Evolutionary conservation across 2,113 vertebrate genomes (phyloP).

Genomic region (Phalacrocorax brasilianus): DNA sequence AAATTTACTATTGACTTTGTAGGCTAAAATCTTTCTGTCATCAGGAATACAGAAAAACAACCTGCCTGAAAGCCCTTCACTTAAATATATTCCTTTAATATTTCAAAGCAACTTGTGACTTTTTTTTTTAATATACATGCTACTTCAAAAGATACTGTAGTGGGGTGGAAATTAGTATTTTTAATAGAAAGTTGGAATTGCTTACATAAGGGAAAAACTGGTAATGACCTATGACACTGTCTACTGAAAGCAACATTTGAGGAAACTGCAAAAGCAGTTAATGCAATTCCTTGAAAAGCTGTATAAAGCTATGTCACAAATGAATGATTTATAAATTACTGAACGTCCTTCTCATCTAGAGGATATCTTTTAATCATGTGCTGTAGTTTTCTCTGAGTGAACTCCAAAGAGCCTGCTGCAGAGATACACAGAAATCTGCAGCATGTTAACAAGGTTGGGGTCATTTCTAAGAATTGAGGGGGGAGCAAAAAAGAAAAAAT

Average conservation of each 20-base stretch:
- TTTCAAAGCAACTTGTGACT: constrained; percentile 79
- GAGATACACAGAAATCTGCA: constrained; percentile 58
- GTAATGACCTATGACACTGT: constrained; percentile 76
- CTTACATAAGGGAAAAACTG: constrained; percentile 79
- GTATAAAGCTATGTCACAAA: constrained; percentile 74
- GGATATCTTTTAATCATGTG: constrained; percentile 75
- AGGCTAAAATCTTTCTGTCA: constrained; percentile 82
- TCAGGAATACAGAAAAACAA: constrained; percentile 78
- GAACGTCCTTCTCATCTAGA: constrained; percentile 76
- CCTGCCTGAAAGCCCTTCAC: constrained; percentile 78
- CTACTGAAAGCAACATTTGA: constrained; percentile 74
- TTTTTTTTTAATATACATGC: constrained; percentile 73
- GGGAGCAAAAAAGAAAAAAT: constrained; percentile 41
- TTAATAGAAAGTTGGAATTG: constrained; percentile 79
- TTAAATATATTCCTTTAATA: constrained; percentile 87
- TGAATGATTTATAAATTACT: constrained; percentile 81
- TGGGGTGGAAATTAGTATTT: constrained; percentile 81
- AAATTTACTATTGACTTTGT: constrained; percentile 86
- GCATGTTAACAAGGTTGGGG: constrained; percentile 76
- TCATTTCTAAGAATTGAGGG: constrained; percentile 63
- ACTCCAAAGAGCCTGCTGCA: constrained; percentile 66
- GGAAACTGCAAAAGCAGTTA: constrained; percentile 72
- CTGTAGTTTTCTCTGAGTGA: constrained; percentile 59
- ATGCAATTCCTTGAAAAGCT: constrained; percentile 74
- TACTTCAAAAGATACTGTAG: constrained; percentile 77